A percentile compares a stretch with the other conserved stretches of the same genome.
Conservation (phyloP, 2,113 vertebrate species). For the Octodon degus region DNA sequence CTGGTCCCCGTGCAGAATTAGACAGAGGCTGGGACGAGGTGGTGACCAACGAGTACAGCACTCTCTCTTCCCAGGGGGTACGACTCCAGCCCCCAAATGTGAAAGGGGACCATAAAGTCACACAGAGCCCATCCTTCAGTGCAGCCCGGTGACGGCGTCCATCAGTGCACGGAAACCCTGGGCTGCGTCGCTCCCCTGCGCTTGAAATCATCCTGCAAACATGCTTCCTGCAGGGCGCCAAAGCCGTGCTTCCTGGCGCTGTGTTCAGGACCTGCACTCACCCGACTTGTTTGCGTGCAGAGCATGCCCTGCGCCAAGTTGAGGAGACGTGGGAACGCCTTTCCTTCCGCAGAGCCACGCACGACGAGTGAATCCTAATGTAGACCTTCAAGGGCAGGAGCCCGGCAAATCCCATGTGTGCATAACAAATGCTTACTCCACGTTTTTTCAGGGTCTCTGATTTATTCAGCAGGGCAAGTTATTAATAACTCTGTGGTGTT, state of each 20-base stretch:
- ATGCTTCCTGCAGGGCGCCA: constrained; percentile 45
- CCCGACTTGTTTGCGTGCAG: constrained; percentile 72
- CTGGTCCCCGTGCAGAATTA: constrained; percentile 22
- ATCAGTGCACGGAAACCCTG: constrained; percentile 6
- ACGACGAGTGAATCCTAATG: constrained; percentile 77
- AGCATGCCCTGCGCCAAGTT: constrained; percentile 69
- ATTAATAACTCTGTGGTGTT: constrained; percentile 79
- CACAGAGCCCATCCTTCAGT: background rate
- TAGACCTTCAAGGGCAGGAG: constrained; percentile 74
- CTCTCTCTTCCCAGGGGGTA: background rate
- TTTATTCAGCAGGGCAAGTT: constrained; percentile 80
- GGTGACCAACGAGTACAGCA: background rate
- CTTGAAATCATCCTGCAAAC: constrained; percentile 61
- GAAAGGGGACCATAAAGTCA: constrained; percentile 1
- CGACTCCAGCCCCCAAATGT: background rate
- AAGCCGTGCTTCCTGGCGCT: constrained; percentile 61
- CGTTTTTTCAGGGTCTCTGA: constrained; percentile 75
- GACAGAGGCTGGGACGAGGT: background rate
- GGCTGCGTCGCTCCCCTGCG: background rate
- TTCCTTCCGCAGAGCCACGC: constrained; percentile 64
- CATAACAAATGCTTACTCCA: constrained; percentile 78
- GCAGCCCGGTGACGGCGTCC: background rate
- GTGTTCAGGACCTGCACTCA: constrained; percentile 65
- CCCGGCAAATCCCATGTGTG: constrained; percentile 75
- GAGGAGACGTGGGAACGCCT: constrained; percentile 40